Percentiles rank a stretch among this genome's conserved stretches.
phyloP scores from a whole-genome alignment of 2,888 invertebrate genomes.

The Papilio demoleus region DNA sequence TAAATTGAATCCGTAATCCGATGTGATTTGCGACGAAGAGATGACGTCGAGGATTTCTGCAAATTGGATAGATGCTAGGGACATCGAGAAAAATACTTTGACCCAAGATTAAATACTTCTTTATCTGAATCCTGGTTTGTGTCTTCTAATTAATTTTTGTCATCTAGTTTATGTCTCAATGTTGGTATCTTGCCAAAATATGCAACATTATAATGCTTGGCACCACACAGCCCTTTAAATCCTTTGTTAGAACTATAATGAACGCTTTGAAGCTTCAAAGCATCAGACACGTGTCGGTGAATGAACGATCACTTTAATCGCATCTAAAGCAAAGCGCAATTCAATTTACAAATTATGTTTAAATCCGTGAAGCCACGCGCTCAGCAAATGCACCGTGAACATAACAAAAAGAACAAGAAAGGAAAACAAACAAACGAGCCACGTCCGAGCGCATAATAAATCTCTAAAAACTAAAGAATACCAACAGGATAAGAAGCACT shows the following conservation, averaged over 20 bases:
- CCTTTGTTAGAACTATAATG: slow-evolving; percentile 50
- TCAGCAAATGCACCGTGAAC: slow-evolving; percentile 65
- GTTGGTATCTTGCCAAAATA: slow-evolving; percentile 6
- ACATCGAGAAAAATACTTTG: not conserved
- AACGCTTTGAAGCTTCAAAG: slow-evolving; percentile 56
- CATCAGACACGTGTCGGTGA: slow-evolving; percentile 62
- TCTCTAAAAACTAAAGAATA: slow-evolving; percentile 53
- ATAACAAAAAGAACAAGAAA: slow-evolving; percentile 48
- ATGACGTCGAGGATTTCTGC: slow-evolving; percentile 19
- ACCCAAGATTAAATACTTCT: not conserved
- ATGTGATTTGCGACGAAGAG: slow-evolving; percentile 32
- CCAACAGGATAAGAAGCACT: slow-evolving; percentile 72
- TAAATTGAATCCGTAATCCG: slow-evolving; percentile 72
- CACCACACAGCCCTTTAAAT: slow-evolving; percentile 45
- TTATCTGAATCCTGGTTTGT: too few relatives aligned
- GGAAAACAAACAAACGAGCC: slow-evolving; percentile 41
- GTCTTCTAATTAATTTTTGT: too few relatives aligned
- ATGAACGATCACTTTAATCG: slow-evolving; percentile 61
- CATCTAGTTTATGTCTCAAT: too few relatives aligned
- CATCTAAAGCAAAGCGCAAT: slow-evolving; percentile 55
- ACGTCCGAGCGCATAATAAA: slow-evolving; percentile 51
- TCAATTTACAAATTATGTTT: slow-evolving; percentile 56
- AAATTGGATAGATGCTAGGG: slow-evolving; percentile 17
- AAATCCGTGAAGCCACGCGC: slow-evolving; percentile 63
- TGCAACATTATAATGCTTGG: not conserved